These are phyloP conservation scores for Heloderma charlesbogerti DNA, from an alignment of 2,113 vertebrate genomes.

Conservation along the genomic window DNA sequence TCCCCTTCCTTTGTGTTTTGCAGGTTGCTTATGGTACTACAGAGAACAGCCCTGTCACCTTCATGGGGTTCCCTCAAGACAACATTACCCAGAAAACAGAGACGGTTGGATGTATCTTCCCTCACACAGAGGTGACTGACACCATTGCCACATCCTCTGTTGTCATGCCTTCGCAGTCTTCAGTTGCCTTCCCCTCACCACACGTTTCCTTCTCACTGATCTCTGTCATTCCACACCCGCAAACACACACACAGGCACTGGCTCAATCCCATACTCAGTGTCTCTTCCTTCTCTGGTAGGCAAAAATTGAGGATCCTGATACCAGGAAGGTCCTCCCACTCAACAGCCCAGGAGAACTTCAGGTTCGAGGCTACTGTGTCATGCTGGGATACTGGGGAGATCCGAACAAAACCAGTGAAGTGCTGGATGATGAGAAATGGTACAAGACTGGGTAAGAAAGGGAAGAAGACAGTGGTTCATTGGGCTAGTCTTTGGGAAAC, in stretches of 20 bases:
- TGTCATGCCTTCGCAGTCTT: neutral
- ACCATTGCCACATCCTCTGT: neutral
- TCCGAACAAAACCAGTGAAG: constrained; percentile 79
- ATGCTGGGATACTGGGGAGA: constrained; percentile 95
- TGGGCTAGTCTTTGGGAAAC: neutral
- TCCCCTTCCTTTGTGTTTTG: constrained; percentile 32
- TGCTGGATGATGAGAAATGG: constrained; percentile 83
- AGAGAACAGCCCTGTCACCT: constrained; percentile 95
- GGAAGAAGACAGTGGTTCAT: neutral
- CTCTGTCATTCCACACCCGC: neutral
- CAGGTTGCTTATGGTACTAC: constrained; percentile 94
- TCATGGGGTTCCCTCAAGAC: constrained; percentile 82
- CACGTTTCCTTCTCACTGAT: neutral
- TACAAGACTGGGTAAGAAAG: constrained; percentile 93
- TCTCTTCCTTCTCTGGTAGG: constrained; percentile 74
- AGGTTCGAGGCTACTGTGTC: constrained; percentile 90
- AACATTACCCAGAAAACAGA: constrained; percentile 75
- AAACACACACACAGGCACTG: neutral
- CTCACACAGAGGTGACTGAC: constrained; percentile 88
- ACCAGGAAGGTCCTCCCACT: constrained; percentile 76
- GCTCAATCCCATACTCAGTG: neutral
- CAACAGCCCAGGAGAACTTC: constrained; percentile 85
- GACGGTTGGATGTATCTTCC: constrained; percentile 83
- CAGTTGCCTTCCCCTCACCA: neutral
- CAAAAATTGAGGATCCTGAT: constrained; percentile 83